Base-by-base conservation (phyloP, 2,113 vertebrate species). In the Pseudopipra pipra region DNA sequence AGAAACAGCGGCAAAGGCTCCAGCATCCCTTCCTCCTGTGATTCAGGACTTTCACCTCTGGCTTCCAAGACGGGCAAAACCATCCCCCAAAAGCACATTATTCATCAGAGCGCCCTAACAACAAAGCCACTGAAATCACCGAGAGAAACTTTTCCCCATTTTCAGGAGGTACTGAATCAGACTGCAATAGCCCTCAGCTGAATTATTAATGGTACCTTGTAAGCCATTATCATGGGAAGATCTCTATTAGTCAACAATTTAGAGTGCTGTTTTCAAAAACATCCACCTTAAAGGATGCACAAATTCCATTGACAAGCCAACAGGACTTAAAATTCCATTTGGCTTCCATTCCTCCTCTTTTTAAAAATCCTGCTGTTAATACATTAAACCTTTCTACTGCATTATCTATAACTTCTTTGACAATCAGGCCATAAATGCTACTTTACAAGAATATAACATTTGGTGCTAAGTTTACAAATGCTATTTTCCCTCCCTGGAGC, bases 201-300 rank as follows among this genome's bases (percentile, higher is more conserved):
- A 95, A 96, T 95, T 95, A 97, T 97, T 97, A 74, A 97, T 95
- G 37, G 76, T 21, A 71, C 78, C 89, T 92, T 80, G 73, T 55
- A 92, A 95, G 76, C 39, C 68, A 71, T 90, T 85, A 93, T 59
- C 61, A 56, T 35, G 31, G 68, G 56, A 92, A 78, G 55, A 67
- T 66, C 83, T 84, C 84, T 81, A 81, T 96, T 81, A 95, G 93
- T 74, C 80, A 72, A 84, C 76, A 81, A 87, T 95, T 89, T 87
- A 85, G 47, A 78, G 12, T 9, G 56, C 75, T 44, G 52, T 82
- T 89, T 92, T 81, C 93, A 90, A 75, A 90, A 93, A n/a, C 55
- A 59, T 74, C 73, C 83, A 89, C 51, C 23, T 78, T 54, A 77
- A 77, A 1, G 74, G 55, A 90, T 31, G 86, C 43, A 78, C 39